phyloP scores from a whole-genome alignment of 30 jellyfish, hydroid and myxozoan species.

The Catostylus mosaicus region DNA sequence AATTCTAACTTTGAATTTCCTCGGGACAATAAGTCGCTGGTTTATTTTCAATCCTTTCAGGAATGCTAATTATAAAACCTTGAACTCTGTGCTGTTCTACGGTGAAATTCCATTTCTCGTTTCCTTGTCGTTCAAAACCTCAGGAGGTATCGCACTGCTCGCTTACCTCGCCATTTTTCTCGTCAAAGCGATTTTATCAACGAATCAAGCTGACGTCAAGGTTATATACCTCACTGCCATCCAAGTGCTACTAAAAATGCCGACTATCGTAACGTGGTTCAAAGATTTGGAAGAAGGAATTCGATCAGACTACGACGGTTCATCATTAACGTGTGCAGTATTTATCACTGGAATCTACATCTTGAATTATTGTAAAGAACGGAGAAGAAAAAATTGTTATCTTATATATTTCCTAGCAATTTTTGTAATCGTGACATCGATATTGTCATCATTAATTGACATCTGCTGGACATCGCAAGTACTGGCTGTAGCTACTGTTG shows the following conservation, averaged over 20 bases:
- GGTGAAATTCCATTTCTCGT: neutral
- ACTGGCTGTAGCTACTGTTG: neutral
- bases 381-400: neutral
- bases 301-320: neutral
- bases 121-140: neutral
- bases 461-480: neutral
- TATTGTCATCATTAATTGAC: neutral
- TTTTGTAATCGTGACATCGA: neutral
- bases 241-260: neutral
- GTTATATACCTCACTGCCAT: neutral
- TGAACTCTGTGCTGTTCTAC: neutral
- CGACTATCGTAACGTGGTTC: slow-evolving; percentile 28
- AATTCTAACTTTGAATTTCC: neutral
- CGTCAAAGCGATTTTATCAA: neutral
- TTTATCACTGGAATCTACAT: neutral
- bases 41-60: neutral
- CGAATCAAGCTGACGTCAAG: neutral
- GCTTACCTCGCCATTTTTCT: neutral
- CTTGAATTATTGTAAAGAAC: neutral
- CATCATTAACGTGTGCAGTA: neutral
- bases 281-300: slow-evolving; percentile 6
- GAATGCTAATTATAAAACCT: neutral
- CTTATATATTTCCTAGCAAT: neutral
- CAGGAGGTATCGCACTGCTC: neutral
- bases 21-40: neutral